Percentiles rank a stretch among this genome's conserved stretches.
phyloP scores from a whole-genome alignment of 2,113 vertebrate genomes.

The Muntiacus reevesi region DNA sequence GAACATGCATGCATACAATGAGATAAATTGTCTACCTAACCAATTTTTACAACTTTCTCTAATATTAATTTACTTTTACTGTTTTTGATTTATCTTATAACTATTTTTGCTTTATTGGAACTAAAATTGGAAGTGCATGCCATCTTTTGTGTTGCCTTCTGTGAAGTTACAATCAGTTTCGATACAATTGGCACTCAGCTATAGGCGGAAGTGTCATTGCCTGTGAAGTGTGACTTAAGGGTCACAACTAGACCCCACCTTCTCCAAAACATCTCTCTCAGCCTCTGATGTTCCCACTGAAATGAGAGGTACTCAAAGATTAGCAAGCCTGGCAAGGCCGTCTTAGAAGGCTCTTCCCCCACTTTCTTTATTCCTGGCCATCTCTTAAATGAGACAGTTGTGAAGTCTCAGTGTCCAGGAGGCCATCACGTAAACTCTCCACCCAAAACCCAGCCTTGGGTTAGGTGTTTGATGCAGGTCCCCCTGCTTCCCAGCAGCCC shows the following conservation, averaged over 20 bases:
- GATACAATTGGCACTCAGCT: background rate
- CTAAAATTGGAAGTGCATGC: background rate
- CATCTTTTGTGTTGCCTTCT: background rate
- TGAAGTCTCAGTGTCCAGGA: background rate
- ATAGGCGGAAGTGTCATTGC: too few species aligned
- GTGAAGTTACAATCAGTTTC: background rate
- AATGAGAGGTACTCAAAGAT: background rate
- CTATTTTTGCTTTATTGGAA: background rate
- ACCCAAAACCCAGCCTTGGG: background rate
- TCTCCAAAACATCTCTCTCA: background rate
- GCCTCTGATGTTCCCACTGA: background rate
- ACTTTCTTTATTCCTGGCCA: background rate
- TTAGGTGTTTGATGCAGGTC: background rate
- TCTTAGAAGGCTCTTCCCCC: background rate
- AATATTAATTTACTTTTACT: background rate
- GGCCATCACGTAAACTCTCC: background rate
- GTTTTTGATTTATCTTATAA: background rate
- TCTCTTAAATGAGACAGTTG: background rate
- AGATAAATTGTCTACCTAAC: background rate
- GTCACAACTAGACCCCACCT: background rate
- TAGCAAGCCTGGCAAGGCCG: background rate
- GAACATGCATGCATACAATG: background rate
- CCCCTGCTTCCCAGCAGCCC: too few species aligned
- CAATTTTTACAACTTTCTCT: slow-evolving; percentile 18
- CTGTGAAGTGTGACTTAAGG: background rate